Percentiles rank a stretch among this genome's conserved stretches.
These are phyloP conservation scores for Encarsia formosa DNA, from an alignment of 2,888 invertebrate genomes.

Conservation along the genomic window DNA sequence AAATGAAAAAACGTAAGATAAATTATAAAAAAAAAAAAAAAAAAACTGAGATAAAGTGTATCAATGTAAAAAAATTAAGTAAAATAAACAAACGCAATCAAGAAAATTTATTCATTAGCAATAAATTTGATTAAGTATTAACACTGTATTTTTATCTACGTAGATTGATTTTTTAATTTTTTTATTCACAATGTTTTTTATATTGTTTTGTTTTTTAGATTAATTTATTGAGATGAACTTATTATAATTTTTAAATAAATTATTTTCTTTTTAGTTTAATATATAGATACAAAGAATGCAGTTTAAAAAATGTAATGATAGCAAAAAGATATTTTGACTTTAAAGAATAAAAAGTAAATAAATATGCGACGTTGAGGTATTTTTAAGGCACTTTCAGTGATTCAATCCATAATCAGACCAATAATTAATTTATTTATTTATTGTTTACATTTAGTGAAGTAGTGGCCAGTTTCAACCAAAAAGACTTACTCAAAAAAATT, in stretches of 20 bases:
- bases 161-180: neutral
- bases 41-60: no score
- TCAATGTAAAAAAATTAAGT: conserved; percentile 1
- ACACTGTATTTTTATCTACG: neutral
- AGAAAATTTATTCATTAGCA: neutral
- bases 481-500: conserved; percentile 8
- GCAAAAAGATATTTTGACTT: conserved; percentile 12
- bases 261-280: neutral
- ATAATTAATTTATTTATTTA: conserved; percentile 13
- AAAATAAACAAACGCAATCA: neutral
- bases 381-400: conserved; percentile 10
- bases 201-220: neutral
- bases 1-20: no score
- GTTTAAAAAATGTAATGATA: no score
- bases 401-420: conserved; percentile 13
- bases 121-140: neutral
- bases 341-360: conserved; percentile 1
- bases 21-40: no score
- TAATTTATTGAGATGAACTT: neutral
- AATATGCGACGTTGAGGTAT: conserved; percentile 9
- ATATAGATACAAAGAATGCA: neutral
- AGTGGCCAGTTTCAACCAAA: conserved; percentile 1
- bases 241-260: neutral
- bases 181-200: neutral
- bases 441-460: conserved; percentile 6